Evolutionary conservation across 2,888 invertebrate genomes (phyloP).

Genomic region (Chrysina gloriosa): DNA sequence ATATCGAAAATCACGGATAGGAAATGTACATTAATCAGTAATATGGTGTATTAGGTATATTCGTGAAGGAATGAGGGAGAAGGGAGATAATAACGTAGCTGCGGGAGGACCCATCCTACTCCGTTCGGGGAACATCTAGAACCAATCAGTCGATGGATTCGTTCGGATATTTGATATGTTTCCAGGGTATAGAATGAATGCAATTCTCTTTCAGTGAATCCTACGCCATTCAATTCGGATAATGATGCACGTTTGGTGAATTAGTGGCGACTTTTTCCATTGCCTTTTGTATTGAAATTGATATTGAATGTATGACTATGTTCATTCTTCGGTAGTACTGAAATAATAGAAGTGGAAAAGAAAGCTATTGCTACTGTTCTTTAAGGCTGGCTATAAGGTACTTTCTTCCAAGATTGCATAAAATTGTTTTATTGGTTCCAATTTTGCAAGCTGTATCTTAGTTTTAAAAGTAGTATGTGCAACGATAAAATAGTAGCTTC

Average conservation of each 20-base stretch:
- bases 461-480: too few species aligned
- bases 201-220: constrained; percentile 36
- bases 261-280: background rate
- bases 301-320: background rate
- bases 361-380: background rate
- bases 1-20: constrained; percentile 56
- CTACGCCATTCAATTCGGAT: background rate
- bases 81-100: constrained; percentile 58
- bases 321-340: background rate
- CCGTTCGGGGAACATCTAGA: constrained; percentile 49
- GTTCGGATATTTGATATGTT: constrained; percentile 49
- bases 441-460: too few species aligned
- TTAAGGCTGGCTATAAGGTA: too few species aligned
- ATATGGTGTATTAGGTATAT: constrained; percentile 39
- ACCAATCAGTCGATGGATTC: constrained; percentile 58
- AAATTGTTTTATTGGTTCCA: too few species aligned
- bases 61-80: constrained; percentile 46
- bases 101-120: constrained; percentile 50
- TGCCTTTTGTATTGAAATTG: background rate
- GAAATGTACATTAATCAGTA: constrained; percentile 60
- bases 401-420: too few species aligned
- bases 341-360: background rate
- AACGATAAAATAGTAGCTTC: too few species aligned
- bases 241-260: constrained; percentile 16
- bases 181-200: constrained; percentile 46